These are phyloP conservation scores for Porites divaricata DNA, from an alignment of 92 coral and sea anemone genomes.

Conservation along the genomic window DNA sequence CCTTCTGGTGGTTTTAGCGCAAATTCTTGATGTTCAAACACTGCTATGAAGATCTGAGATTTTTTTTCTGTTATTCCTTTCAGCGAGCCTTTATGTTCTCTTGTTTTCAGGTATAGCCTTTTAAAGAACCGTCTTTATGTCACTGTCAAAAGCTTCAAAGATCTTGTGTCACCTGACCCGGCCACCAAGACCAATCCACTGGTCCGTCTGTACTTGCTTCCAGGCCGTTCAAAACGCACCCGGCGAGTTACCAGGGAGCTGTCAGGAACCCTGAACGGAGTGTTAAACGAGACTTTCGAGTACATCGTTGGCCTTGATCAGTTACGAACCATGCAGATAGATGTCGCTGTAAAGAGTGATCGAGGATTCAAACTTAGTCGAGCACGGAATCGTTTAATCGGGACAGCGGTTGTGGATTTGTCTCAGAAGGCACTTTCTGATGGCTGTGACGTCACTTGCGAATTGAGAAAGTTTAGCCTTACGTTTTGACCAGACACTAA, in stretches of 20 bases:
- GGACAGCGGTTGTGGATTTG: conserved; percentile 72
- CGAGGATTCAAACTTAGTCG: conserved; percentile 72
- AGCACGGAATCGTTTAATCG: conserved; percentile 81
- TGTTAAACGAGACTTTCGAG: conserved; percentile 86
- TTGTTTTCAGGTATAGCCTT: conserved; percentile 66
- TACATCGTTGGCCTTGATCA: conserved; percentile 82
- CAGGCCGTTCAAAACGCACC: conserved; percentile 93
- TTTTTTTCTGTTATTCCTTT: too few species aligned
- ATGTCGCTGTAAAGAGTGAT: conserved; percentile 92
- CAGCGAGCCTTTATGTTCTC: too few species aligned
- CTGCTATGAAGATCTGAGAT: too few species aligned
- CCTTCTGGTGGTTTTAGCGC: too few species aligned
- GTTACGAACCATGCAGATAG: conserved; percentile 74
- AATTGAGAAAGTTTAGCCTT: conserved; percentile 57
- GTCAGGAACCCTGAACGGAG: conserved; percentile 73
- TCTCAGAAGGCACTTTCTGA: conserved; percentile 71
- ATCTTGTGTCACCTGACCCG: conserved; percentile 80
- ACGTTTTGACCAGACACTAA: neutral
- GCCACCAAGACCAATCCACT: conserved; percentile 90
- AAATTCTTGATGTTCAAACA: too few species aligned
- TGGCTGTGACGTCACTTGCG: conserved; percentile 65
- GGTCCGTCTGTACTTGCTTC: conserved; percentile 93
- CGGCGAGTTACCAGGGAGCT: conserved; percentile 80
- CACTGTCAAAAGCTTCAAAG: conserved; percentile 73
- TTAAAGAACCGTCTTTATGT: conserved; percentile 76